These are phyloP conservation scores for Sisor rabdophorus DNA, from an alignment of 2,113 vertebrate species.

Conservation along the genomic window DNA sequence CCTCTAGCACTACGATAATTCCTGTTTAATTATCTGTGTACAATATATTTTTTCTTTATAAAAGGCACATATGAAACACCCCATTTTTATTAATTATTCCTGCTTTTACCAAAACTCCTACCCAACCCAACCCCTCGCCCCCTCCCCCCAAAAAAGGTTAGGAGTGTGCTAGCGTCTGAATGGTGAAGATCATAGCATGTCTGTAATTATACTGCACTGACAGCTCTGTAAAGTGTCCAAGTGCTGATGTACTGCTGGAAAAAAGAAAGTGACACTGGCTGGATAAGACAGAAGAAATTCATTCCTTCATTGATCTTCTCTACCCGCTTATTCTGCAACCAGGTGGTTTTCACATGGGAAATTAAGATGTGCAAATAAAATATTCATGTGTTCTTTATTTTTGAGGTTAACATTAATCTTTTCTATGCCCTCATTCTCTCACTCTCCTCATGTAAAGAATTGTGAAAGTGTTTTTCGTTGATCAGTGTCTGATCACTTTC, in stretches of 20 bases:
- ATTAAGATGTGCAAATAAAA: constrained; percentile 93
- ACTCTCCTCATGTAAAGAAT: constrained; percentile 30
- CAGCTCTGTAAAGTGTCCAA: constrained; percentile 70
- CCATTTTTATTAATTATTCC: neutral
- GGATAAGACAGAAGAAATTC: constrained; percentile 81
- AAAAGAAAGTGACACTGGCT: constrained; percentile 65
- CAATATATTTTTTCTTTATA: neutral
- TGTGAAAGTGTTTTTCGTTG: constrained; percentile 31
- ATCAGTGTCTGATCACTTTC: constrained; percentile 19
- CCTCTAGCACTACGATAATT: neutral
- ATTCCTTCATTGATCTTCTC: constrained; percentile 45
- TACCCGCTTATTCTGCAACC: too few species aligned
- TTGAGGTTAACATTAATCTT: constrained; percentile 81
- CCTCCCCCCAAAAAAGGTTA: constrained; percentile 4
- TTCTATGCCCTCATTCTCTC: constrained; percentile 53
- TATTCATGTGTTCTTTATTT: constrained; percentile 87
- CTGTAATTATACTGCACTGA: constrained; percentile 70
- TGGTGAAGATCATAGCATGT: constrained; percentile 25
- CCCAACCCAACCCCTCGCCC: too few species aligned
- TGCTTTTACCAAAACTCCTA: neutral
- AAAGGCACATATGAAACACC: neutral
- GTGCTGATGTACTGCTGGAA: constrained; percentile 78
- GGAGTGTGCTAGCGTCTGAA: constrained; percentile 26
- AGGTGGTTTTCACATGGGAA: too few species aligned
- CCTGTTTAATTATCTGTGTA: neutral